Percentiles rank a stretch among this genome's conserved stretches.
These are phyloP conservation scores for Panthera leo DNA, from an alignment of 2,113 vertebrate genomes.

Conservation along the genomic window DNA sequence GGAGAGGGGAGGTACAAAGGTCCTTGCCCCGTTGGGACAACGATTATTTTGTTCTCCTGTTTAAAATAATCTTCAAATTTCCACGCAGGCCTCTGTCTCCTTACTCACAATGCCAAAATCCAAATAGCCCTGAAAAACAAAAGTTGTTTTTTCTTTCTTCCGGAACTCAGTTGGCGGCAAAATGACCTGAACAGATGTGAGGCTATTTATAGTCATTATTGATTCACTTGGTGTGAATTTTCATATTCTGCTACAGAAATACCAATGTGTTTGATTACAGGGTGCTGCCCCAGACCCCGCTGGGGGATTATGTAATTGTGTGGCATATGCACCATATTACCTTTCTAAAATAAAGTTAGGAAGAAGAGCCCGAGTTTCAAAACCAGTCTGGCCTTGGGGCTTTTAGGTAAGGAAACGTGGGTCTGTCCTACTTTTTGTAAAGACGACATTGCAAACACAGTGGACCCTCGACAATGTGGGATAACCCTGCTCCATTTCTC, in stretches of 20 bases:
- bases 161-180: not conserved
- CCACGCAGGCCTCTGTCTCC: not conserved
- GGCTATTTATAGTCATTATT: slow-evolving; percentile 45
- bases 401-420: not conserved
- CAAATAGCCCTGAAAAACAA: not conserved
- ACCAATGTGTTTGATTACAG: not conserved
- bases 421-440: not conserved
- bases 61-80: not conserved
- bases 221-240: not conserved
- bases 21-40: not conserved
- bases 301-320: not conserved
- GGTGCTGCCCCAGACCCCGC: not conserved
- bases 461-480: not conserved
- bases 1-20: not conserved
- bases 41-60: not conserved
- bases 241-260: slow-evolving; percentile 6
- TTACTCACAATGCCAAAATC: not conserved
- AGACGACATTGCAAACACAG: not conserved
- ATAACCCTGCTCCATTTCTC: not conserved
- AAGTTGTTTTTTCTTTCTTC: not conserved
- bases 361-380: not conserved
- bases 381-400: not conserved
- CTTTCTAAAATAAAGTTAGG: not conserved
- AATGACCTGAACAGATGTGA: slow-evolving; percentile 47
- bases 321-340: not conserved